These are phyloP conservation scores for Madoqua kirkii DNA, from an alignment of 2,113 vertebrate genomes.

Conservation along the genomic window DNA sequence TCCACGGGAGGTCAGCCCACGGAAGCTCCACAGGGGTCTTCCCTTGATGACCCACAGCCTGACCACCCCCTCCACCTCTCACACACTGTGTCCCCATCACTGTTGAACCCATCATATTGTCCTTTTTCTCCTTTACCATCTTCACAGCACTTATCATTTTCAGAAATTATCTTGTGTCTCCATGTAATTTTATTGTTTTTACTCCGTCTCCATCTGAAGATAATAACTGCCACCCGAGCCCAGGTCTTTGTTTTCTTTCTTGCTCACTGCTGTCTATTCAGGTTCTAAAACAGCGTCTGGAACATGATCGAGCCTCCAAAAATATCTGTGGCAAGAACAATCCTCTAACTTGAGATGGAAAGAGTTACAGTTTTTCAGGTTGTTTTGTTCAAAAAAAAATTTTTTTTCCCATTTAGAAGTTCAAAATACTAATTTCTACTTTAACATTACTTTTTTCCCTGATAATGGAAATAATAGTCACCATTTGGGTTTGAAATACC, in stretches of 20 bases:
- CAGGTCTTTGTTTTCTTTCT: neutral
- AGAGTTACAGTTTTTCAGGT: neutral
- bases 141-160: neutral
- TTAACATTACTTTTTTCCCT: slow-evolving; percentile 46
- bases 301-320: neutral
- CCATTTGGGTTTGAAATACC: slow-evolving; percentile 63
- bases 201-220: neutral
- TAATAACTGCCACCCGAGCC: neutral
- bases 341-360: neutral
- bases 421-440: slow-evolving; percentile 51
- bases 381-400: neutral
- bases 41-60: no score
- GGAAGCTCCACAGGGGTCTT: neutral
- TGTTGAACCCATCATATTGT: no score
- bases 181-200: neutral
- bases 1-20: neutral
- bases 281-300: neutral
- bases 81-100: no score
- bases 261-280: neutral
- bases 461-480: slow-evolving; percentile 59
- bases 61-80: neutral
- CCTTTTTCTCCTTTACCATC: neutral
- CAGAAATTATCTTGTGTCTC: neutral
- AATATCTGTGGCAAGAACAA: neutral
- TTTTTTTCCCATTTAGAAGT: neutral